Base-by-base conservation (phyloP, 2,888 invertebrate species). In the Arrhopalites spinosus region DNA sequence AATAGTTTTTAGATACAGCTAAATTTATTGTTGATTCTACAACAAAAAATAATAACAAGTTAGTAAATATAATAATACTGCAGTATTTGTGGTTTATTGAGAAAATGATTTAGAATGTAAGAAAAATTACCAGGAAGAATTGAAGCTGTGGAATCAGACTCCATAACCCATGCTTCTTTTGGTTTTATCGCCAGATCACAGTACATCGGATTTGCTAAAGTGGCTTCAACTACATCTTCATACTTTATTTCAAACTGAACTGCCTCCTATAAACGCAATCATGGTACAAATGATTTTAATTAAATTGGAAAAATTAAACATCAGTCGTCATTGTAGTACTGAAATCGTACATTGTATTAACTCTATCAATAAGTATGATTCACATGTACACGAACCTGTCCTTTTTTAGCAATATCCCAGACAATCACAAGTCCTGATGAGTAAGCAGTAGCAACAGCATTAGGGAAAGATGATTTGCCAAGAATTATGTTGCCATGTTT, bases 381-480 rank as follows among this genome's bases (percentile, higher is more conserved):
- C n/a, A n/a, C n/a, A n/a, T n/a, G n/a, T n/a, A n/a, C n/a, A n/a
- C n/a, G n/a, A 36, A 88, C 89, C 86, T 91, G 92, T 66, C 94
- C 87, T 83, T 93, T 92, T 75, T 92, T 91, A 79, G 91, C 90
- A 77, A 94, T 91, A 85, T 92, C 92, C 92, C 94, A 96, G 45
- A 96, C 89, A 79, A 91, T 92, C 80, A 96, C 89, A 78, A 86
- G 86, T 63, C 89, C 89, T 82, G 86, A 86, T 61, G 85, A 53
- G 66, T 78, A 81, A 2, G 78, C 81, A 23, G 80, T 76, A 13
- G 79, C 79, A n/a, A 70, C 69, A 5, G 76, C 78, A 27, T 75
- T 78, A n/a, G 78, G 36, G 56, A 75, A 79, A 17, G 81, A 80
- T 13, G 81, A 80, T 64, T 75, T 79, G 29, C 81, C 83, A 17